A percentile compares a stretch with the other conserved stretches of the same genome.
Evolutionary conservation across 2,888 invertebrate species (phyloP).

Genomic region (Cephus nigrinus): DNA sequence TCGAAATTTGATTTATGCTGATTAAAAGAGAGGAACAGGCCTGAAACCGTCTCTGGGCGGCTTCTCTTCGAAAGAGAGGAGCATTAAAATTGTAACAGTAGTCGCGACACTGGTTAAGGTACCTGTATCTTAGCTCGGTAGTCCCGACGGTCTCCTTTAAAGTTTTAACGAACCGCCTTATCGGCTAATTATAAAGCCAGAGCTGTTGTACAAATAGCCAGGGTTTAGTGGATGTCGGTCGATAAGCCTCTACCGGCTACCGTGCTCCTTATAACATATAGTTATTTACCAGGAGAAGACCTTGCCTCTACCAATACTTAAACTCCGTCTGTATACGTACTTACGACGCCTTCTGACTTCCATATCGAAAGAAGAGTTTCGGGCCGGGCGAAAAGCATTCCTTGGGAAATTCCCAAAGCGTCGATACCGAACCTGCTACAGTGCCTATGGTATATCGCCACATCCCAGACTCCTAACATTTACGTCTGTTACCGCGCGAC

Average conservation of each 20-base stretch:
- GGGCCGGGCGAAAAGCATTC: slow-evolving; percentile 21
- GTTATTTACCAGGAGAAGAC: background rate
- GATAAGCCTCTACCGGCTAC: slow-evolving; percentile 30
- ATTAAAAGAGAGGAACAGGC: slow-evolving; percentile 16
- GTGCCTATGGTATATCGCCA: background rate
- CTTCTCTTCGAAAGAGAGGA: slow-evolving; percentile 15
- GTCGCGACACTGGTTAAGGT: slow-evolving; percentile 30
- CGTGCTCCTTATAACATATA: slow-evolving; percentile 18
- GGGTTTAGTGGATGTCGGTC: slow-evolving; percentile 34
- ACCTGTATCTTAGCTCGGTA: slow-evolving; percentile 14
- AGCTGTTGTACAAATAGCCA: slow-evolving; percentile 35
- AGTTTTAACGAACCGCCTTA: slow-evolving; percentile 39
- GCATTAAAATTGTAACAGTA: slow-evolving; percentile 38
- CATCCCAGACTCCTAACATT: background rate
- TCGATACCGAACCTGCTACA: slow-evolving; percentile 1
- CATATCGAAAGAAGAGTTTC: background rate
- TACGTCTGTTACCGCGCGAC: background rate
- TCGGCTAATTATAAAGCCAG: slow-evolving; percentile 38
- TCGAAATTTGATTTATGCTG: slow-evolving; percentile 29
- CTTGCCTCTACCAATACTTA: background rate
- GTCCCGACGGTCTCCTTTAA: slow-evolving; percentile 21
- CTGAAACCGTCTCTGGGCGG: slow-evolving; percentile 12
- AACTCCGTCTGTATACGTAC: background rate
- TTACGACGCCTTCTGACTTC: background rate
- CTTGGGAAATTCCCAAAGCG: slow-evolving; percentile 13